A percentile compares a stretch with the other conserved stretches of the same genome.
Evolutionary conservation across 2,113 vertebrate species (phyloP).

Genomic region (Miniopterus natalensis): DNA sequence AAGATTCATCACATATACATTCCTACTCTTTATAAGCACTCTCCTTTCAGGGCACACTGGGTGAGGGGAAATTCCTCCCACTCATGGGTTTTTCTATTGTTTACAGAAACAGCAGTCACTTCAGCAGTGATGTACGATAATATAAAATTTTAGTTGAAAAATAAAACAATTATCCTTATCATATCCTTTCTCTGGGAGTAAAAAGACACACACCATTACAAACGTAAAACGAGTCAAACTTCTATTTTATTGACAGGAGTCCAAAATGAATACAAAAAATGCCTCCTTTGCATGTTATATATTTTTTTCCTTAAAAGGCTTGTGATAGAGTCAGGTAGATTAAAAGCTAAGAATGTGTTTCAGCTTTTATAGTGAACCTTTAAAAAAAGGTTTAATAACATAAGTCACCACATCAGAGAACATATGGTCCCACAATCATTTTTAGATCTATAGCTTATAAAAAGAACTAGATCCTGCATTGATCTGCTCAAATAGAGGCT

Average conservation of each 20-base stretch:
- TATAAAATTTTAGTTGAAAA: constrained; percentile 76
- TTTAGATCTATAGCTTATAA: constrained; percentile 84
- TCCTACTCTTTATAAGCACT: constrained; percentile 68
- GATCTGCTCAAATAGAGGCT: constrained; percentile 85
- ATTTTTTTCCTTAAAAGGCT: constrained; percentile 84
- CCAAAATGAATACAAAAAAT: constrained; percentile 88
- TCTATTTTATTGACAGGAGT: constrained; percentile 89
- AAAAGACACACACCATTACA: constrained; percentile 87
- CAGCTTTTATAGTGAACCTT: constrained; percentile 85
- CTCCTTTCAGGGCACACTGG: constrained; percentile 37
- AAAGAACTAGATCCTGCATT: constrained; percentile 84
- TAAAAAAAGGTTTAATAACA: constrained; percentile 84
- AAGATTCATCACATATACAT: constrained; percentile 33
- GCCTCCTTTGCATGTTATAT: constrained; percentile 80
- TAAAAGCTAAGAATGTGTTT: constrained; percentile 84
- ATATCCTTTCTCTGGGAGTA: constrained; percentile 74
- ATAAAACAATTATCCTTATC: constrained; percentile 69
- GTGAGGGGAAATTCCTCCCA: constrained; percentile 4
- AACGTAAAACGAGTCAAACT: constrained; percentile 87
- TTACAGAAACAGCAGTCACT: constrained; percentile 43
- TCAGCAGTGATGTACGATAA: constrained; percentile 63
- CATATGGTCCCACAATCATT: constrained; percentile 85
- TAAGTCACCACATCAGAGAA: constrained; percentile 83
- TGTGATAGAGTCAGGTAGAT: constrained; percentile 83
- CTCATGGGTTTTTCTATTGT: constrained; percentile 57